A percentile compares a stretch with the other conserved stretches of the same genome.
phyloP scores from a whole-genome alignment of 92 coral and sea anemone species.

The Zoanthus sansibaricus region DNA sequence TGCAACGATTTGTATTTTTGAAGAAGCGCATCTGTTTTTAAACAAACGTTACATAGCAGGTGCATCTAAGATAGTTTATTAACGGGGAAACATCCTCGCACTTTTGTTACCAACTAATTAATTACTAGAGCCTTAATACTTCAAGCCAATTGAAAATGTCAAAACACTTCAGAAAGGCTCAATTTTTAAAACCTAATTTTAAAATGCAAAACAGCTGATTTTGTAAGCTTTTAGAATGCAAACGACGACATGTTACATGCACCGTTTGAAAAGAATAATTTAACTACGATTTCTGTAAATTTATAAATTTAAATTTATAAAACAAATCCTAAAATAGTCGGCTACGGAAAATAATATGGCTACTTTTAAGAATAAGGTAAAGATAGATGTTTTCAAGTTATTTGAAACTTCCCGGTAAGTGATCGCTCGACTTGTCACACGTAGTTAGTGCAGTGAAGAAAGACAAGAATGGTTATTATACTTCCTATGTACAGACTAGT shows the following conservation, averaged over 20 bases:
- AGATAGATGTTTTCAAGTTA: neutral
- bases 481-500: neutral
- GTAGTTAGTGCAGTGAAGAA: neutral
- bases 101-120: neutral
- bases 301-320: neutral
- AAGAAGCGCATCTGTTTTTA: neutral
- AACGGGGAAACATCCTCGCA: neutral
- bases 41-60: conserved; percentile 8
- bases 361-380: neutral
- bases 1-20: neutral
- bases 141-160: neutral
- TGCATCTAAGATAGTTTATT: conserved; percentile 18
- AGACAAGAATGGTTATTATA: neutral
- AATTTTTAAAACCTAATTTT: neutral
- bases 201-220: neutral
- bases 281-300: neutral
- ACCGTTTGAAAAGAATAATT: too few species aligned
- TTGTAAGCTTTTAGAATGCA: neutral
- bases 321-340: neutral
- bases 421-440: neutral
- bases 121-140: conserved; percentile 2
- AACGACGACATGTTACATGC: neutral
- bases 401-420: neutral
- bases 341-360: neutral
- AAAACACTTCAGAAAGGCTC: neutral